Conservation (phyloP, 2,888 invertebrate species). For the Parelbella ahira region DNA sequence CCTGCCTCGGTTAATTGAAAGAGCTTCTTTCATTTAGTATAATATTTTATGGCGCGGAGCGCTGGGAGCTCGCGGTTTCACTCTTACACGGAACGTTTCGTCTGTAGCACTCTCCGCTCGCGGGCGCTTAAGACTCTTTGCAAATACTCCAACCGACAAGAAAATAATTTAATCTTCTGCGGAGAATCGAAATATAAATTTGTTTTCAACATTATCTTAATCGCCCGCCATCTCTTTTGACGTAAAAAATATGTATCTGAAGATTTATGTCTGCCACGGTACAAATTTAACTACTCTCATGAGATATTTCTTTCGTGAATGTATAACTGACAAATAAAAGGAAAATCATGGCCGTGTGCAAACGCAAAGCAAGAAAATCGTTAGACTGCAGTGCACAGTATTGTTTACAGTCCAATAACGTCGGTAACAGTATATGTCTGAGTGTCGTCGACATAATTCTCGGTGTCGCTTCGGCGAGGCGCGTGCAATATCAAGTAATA, state of each 20-base stretch:
- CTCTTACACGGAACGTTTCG: conserved; percentile 49
- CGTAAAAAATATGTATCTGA: conserved; percentile 5
- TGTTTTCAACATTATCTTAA: conserved; percentile 67
- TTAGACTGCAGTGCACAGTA: conserved; percentile 8
- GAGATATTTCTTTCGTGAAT: no score
- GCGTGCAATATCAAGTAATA: conserved; percentile 23
- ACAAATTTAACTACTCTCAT: no score
- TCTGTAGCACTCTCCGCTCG: conserved; percentile 48
- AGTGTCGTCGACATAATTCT: conserved; percentile 15
- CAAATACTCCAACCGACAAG: conserved; percentile 49
- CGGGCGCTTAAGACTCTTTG: conserved; percentile 44
- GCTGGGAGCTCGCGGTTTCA: conserved; percentile 51
- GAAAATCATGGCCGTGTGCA: no score
- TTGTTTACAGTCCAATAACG: conserved; percentile 21
- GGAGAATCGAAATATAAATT: conserved; percentile 68
- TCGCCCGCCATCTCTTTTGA: conserved; percentile 33
- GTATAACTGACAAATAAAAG: no score
- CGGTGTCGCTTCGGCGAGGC: conserved; percentile 9
- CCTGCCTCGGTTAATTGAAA: conserved; percentile 75
- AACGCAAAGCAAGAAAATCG: conserved; percentile 2
- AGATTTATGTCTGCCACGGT: neutral
- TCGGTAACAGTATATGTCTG: conserved; percentile 23
- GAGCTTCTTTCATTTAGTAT: conserved; percentile 73
- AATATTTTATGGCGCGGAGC: conserved; percentile 68
- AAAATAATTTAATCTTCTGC: conserved; percentile 71